Conservation (phyloP, 2,113 vertebrate genomes). For the Macquaria ambigua region DNA sequence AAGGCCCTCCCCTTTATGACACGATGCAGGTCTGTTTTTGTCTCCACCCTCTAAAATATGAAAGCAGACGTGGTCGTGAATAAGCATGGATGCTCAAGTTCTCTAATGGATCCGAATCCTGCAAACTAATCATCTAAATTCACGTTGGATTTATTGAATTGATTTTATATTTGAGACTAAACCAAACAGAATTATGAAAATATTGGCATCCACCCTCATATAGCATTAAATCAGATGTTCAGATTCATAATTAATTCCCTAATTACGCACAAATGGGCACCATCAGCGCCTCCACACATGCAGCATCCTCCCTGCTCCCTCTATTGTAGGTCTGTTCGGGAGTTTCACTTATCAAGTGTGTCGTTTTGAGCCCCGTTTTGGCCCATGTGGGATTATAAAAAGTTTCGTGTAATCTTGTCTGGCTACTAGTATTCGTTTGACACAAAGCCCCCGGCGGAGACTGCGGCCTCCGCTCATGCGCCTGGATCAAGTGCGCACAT, state of each 20-base stretch:
- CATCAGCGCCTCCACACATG: not conserved
- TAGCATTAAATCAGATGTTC: not conserved
- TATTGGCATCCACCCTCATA: not conserved
- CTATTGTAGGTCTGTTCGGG: not conserved
- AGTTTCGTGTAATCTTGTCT: constrained; percentile 78
- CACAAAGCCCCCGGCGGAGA: constrained; percentile 73
- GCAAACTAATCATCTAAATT: not conserved
- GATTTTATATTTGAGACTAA: not conserved
- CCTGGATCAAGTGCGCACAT: constrained; percentile 81
- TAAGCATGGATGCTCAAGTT: constrained; percentile 24
- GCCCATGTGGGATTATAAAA: constrained; percentile 71
- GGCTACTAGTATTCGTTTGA: constrained; percentile 77
- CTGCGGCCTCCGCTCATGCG: constrained; percentile 69
- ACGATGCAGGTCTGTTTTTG: constrained; percentile 75
- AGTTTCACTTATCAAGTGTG: constrained; percentile 50
- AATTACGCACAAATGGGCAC: constrained; percentile 29
- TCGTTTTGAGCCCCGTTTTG: constrained; percentile 46
- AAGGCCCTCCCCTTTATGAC: constrained; percentile 84
- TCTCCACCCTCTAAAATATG: constrained; percentile 78
- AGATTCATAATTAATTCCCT: constrained; percentile 18
- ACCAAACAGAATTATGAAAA: not conserved
- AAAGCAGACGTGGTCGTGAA: constrained; percentile 43
- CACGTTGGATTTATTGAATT: not conserved
- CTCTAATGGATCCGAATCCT: not conserved
- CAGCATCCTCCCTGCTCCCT: constrained; percentile 9